Evolutionary conservation across 2,888 invertebrate species (phyloP).

Genomic region (Caenorhabditis virilis): DNA sequence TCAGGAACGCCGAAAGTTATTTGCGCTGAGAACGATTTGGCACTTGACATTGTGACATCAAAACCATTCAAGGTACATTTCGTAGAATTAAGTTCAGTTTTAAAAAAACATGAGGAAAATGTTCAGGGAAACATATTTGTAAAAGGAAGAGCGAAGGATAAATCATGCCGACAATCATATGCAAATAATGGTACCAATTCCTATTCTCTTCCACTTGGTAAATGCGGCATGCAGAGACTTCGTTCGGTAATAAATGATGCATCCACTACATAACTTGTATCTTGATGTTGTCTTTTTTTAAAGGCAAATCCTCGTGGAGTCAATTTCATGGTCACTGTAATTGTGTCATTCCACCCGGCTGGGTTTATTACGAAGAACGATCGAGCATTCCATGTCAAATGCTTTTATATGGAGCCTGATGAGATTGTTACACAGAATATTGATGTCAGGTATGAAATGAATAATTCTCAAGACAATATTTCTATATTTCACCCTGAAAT

Average conservation of each 20-base stretch:
- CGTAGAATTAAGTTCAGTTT: too few species aligned
- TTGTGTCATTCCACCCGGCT: slow-evolving; percentile 67
- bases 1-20: slow-evolving; percentile 65
- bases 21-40: slow-evolving; percentile 66
- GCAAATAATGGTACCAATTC: slow-evolving; percentile 61
- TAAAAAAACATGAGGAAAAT: background rate
- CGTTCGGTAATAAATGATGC: slow-evolving; percentile 49
- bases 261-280: background rate
- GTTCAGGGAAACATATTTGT: slow-evolving; percentile 65
- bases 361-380: slow-evolving; percentile 68
- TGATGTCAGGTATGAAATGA: slow-evolving; percentile 62
- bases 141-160: slow-evolving; percentile 67
- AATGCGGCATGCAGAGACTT: slow-evolving; percentile 67
- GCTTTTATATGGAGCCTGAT: slow-evolving; percentile 68
- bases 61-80: slow-evolving; percentile 59
- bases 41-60: slow-evolving; percentile 64
- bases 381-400: slow-evolving; percentile 65
- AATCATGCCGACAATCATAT: slow-evolving; percentile 62
- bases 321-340: slow-evolving; percentile 66
- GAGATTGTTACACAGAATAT: slow-evolving; percentile 65
- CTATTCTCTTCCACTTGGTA: slow-evolving; percentile 65
- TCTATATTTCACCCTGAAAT: background rate
- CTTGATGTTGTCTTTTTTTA: background rate
- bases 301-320: slow-evolving; percentile 67
- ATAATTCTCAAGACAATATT: background rate